These are phyloP conservation scores for Sebastes vulpes DNA, from an alignment of 2,797 vertebrate genomes.

Conservation along the genomic window DNA sequence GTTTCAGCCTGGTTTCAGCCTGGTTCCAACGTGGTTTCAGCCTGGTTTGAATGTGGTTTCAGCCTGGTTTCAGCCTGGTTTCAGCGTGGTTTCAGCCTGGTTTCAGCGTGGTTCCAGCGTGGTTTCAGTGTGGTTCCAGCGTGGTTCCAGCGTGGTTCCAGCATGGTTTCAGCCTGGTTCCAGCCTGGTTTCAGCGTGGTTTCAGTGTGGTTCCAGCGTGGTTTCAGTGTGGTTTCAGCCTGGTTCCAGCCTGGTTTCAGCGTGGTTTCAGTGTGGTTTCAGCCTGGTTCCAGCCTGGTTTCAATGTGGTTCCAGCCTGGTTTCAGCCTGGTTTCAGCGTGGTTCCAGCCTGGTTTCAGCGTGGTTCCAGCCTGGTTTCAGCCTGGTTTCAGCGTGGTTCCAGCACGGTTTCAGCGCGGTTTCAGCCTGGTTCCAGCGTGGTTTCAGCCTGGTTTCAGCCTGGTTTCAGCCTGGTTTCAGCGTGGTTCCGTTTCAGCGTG, in stretches of 20 bases:
- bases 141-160: fast-evolving
- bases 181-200: fast-evolving
- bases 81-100: fast-evolving
- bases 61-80: fast-evolving
- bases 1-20: fast-evolving
- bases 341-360: fast-evolving
- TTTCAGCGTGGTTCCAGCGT: fast-evolving
- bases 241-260: too few relatives aligned
- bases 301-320: fast-evolving
- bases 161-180: fast-evolving
- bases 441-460: too few relatives aligned
- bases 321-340: too few relatives aligned
- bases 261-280: fast-evolving
- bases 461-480: too few relatives aligned
- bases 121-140: too few relatives aligned
- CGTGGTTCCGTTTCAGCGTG: fast-evolving
- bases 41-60: fast-evolving
- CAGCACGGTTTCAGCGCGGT: fast-evolving
- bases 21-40: fast-evolving
- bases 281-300: too few relatives aligned
- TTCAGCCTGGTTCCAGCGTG: too few relatives aligned
- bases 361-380: fast-evolving
- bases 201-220: fast-evolving
- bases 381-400: fast-evolving
- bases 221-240: too few relatives aligned